Conservation (phyloP, 2,797 vertebrate genomes). For the Sebastes oblongus region DNA sequence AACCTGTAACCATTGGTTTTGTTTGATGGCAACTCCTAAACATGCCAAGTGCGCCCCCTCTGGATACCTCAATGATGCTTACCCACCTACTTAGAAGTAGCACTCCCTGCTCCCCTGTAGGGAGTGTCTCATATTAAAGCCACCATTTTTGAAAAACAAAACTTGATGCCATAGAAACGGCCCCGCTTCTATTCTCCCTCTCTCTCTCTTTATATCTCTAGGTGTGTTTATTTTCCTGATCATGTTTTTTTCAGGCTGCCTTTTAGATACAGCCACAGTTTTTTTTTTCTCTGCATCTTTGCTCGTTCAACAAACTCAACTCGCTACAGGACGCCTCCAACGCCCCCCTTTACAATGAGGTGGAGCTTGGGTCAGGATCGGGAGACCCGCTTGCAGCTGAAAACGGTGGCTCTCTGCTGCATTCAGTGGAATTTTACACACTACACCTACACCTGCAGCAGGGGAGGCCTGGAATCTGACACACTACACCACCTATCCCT, state of each 20-base stretch:
- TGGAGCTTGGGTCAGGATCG: constrained; percentile 9
- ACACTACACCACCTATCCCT: constrained; percentile 65
- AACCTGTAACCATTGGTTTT: constrained; percentile 54
- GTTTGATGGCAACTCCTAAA: constrained; percentile 71
- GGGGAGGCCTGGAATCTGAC: constrained; percentile 65
- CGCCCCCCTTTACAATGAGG: neutral
- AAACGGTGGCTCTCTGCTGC: neutral
- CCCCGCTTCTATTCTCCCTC: neutral
- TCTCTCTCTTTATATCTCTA: neutral
- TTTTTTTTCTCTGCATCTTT: neutral
- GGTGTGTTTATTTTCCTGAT: constrained; percentile 49
- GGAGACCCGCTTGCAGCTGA: constrained; percentile 1
- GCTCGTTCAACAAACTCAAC: neutral
- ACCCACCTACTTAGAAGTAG: constrained; percentile 53
- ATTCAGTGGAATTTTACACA: constrained; percentile 71
- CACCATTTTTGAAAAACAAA: constrained; percentile 71
- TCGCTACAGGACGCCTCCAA: neutral
- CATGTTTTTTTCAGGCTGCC: constrained; percentile 47
- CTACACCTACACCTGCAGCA: constrained; percentile 74
- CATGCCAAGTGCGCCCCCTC: constrained; percentile 49
- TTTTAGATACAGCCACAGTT: neutral
- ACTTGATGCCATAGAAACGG: constrained; percentile 60
- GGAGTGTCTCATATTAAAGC: constrained; percentile 66
- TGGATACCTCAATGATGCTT: constrained; percentile 70
- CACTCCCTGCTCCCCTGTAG: constrained; percentile 48